These are phyloP conservation scores for Anabacerthia variegaticeps DNA, from an alignment of 2,797 vertebrate genomes.

Conservation along the genomic window DNA sequence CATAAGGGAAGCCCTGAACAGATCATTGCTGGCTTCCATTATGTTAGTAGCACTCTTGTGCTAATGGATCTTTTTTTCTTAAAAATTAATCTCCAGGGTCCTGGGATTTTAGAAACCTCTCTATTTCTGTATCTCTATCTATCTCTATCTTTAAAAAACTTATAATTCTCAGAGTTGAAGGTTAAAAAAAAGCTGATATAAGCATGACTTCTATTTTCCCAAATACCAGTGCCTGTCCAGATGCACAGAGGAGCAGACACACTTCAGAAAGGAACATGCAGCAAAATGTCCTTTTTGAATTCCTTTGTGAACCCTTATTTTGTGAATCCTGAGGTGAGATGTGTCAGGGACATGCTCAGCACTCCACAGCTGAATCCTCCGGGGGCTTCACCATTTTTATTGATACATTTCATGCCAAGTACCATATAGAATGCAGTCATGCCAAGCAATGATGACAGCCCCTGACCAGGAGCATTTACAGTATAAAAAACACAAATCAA, in stretches of 20 bases:
- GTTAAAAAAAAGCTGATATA: neutral
- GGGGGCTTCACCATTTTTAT: neutral
- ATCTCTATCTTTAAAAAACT: neutral
- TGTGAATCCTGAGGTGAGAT: slow-evolving; percentile 9
- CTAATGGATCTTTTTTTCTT: slow-evolving; percentile 21
- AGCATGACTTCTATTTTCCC: neutral
- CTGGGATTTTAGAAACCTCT: slow-evolving; percentile 46
- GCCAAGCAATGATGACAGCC: slow-evolving; percentile 11
- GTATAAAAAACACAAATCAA: slow-evolving; percentile 38
- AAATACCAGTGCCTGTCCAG: neutral
- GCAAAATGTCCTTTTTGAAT: neutral
- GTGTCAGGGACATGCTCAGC: neutral
- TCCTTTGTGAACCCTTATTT: neutral
- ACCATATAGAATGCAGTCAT: neutral
- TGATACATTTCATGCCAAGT: slow-evolving; percentile 43
- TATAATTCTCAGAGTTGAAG: neutral
- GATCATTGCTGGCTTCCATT: slow-evolving; percentile 52
- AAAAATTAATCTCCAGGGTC: slow-evolving; percentile 26
- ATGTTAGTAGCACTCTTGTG: neutral
- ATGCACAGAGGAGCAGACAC: neutral
- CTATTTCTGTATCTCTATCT: neutral
- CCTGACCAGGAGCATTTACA: slow-evolving; percentile 32
- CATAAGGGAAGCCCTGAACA: slow-evolving; percentile 25
- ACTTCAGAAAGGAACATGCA: neutral
- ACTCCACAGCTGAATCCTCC: neutral